Evolutionary conservation across 2,888 invertebrate genomes (phyloP).

Genomic region (Lacanobia oleracea): DNA sequence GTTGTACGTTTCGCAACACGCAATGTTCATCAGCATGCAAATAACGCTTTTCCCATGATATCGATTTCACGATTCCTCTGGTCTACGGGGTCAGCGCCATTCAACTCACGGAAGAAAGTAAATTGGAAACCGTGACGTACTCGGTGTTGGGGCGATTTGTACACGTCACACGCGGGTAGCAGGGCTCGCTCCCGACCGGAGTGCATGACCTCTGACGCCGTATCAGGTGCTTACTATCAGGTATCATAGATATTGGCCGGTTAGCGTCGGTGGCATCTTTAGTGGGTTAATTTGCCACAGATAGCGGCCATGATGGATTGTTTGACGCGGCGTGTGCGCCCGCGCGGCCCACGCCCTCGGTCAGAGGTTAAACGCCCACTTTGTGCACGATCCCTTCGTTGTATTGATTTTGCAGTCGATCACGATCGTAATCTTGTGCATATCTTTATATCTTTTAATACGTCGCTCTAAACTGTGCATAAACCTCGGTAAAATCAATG

Average conservation of each 20-base stretch:
- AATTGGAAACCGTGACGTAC: conserved; percentile 85
- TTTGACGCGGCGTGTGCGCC: conserved; percentile 83
- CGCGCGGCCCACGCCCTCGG: conserved; percentile 81
- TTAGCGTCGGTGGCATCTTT: conserved; percentile 79
- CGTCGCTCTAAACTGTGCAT: conserved; percentile 57
- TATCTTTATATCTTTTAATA: conserved; percentile 76
- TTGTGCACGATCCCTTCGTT: conserved; percentile 85
- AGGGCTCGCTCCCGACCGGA: conserved; percentile 65
- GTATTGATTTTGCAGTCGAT: conserved; percentile 88
- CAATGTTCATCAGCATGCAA: conserved; percentile 73
- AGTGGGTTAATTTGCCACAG: conserved; percentile 86
- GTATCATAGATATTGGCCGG: conserved; percentile 72
- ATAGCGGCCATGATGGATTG: conserved; percentile 86
- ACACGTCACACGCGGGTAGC: conserved; percentile 82
- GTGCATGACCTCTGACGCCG: conserved; percentile 58
- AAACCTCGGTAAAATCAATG: conserved; percentile 59
- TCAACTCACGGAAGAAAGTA: conserved; percentile 82
- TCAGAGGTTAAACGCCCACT: conserved; percentile 89
- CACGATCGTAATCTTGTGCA: conserved; percentile 79
- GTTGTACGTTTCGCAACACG: conserved; percentile 41
- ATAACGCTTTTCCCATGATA: conserved; percentile 77
- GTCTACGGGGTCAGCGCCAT: conserved; percentile 79
- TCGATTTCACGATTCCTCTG: conserved; percentile 78
- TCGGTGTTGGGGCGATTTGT: conserved; percentile 82
- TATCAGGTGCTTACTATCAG: conserved; percentile 49